These are phyloP conservation scores for Pelagia noctiluca DNA, from an alignment of 30 jellyfish, hydroid and myxozoan species.

Conservation along the genomic window DNA sequence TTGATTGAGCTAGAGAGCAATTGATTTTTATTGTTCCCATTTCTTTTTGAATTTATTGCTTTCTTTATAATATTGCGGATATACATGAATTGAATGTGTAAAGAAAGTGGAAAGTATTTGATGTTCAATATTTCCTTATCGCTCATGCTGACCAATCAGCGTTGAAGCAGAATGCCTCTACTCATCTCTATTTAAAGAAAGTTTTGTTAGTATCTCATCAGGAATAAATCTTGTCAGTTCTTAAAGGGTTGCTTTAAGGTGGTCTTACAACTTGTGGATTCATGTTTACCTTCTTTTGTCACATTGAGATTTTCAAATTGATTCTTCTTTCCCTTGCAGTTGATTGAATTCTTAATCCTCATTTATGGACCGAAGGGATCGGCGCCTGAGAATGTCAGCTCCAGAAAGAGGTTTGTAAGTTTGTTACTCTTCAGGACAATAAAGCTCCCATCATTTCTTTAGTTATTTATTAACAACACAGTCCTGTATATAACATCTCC, in stretches of 20 bases:
- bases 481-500: not conserved
- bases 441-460: not conserved
- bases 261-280: not conserved
- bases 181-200: not conserved
- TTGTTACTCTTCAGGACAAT: not conserved
- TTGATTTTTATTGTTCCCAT: no score
- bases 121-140: no score
- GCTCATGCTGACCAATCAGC: no score
- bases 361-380: constrained; percentile 46
- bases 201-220: not conserved
- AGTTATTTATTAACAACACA: not conserved
- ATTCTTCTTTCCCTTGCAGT: constrained; percentile 4
- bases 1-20: no score
- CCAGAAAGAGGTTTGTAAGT: constrained; percentile 40
- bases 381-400: constrained; percentile 15
- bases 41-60: no score
- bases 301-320: not conserved
- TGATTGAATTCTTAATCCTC: constrained; percentile 51
- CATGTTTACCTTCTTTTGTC: not conserved
- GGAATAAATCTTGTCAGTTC: not conserved
- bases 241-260: not conserved
- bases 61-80: no score
- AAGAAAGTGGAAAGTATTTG: no score
- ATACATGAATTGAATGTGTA: no score
- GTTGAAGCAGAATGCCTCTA: no score